A percentile compares a stretch with the other conserved stretches of the same genome.
Evolutionary conservation across 2,888 invertebrate species (phyloP).

Genomic region (Dermolepida albohirtum): DNA sequence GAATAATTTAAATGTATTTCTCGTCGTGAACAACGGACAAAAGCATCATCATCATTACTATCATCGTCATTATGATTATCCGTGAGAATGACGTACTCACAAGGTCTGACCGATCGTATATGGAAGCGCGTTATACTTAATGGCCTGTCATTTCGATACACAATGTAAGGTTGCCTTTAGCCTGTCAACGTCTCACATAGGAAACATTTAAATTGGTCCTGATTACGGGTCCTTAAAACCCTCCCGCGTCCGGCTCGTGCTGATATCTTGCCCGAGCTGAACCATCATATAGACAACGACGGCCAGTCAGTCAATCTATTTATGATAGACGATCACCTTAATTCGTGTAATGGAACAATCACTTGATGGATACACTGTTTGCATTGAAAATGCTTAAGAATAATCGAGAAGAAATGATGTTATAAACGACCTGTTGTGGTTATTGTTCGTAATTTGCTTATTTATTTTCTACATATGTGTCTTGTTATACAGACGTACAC

Average conservation of each 20-base stretch:
- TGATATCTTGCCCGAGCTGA: neutral
- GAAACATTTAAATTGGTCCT: constrained; percentile 45
- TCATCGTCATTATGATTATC: constrained; percentile 36
- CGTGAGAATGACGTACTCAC: constrained; percentile 40
- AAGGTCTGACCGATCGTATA: constrained; percentile 33
- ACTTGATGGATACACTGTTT: constrained; percentile 13
- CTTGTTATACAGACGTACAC: no score
- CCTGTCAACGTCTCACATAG: constrained; percentile 43
- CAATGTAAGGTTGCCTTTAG: constrained; percentile 44
- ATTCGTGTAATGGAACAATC: constrained; percentile 17
- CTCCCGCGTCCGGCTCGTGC: constrained; percentile 32
- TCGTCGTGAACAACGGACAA: constrained; percentile 18
- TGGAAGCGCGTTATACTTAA: constrained; percentile 45
- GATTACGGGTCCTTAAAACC: constrained; percentile 39
- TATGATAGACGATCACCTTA: constrained; percentile 25
- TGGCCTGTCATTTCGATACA: constrained; percentile 46
- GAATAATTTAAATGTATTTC: constrained; percentile 17
- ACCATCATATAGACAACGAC: neutral
- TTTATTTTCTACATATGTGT: no score
- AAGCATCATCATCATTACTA: constrained; percentile 22
- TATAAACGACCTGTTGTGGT: constrained; percentile 10
- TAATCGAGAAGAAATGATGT: constrained; percentile 17
- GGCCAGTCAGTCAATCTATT: neutral
- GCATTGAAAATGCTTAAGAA: constrained; percentile 3
- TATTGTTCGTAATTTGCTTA: neutral